Percentiles rank a stretch among this genome's conserved stretches.
These are phyloP conservation scores for Polyommatus iphigenia DNA, from an alignment of 2,888 invertebrate genomes.

Conservation along the genomic window DNA sequence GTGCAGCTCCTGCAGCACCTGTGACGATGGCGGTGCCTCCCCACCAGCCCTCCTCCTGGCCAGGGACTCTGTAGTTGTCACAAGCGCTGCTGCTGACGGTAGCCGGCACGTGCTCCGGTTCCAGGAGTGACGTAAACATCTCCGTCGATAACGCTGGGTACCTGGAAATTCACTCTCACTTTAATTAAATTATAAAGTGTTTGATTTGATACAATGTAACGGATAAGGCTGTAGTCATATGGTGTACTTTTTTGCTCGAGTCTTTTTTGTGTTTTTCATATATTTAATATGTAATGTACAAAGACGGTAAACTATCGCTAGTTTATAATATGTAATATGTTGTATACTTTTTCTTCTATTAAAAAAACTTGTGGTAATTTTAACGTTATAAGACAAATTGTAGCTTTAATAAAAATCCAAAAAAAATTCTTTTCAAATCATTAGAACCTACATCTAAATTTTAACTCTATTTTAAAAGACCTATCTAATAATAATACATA, in stretches of 20 bases:
- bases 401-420: too few relatives aligned
- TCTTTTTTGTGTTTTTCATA: not conserved
- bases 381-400: too few relatives aligned
- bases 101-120: conserved; percentile 84
- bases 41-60: conserved; percentile 86
- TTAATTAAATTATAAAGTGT: not conserved
- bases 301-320: too few relatives aligned
- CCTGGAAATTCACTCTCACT: conserved; percentile 49
- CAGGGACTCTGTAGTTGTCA: conserved; percentile 70
- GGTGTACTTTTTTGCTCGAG: not conserved
- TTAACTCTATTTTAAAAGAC: not conserved
- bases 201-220: not conserved
- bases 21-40: conserved; percentile 94
- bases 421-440: too few relatives aligned
- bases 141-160: conserved; percentile 89
- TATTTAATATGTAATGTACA: too few relatives aligned
- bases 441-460: not conserved
- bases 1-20: conserved; percentile 88
- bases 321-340: too few relatives aligned
- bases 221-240: not conserved
- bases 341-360: not conserved
- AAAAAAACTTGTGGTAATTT: not conserved
- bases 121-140: conserved; percentile 88
- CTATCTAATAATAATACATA: too few relatives aligned
- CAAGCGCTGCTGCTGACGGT: conserved; percentile 77